Conservation (phyloP, 2,113 vertebrate species). For the Vidua macroura region DNA sequence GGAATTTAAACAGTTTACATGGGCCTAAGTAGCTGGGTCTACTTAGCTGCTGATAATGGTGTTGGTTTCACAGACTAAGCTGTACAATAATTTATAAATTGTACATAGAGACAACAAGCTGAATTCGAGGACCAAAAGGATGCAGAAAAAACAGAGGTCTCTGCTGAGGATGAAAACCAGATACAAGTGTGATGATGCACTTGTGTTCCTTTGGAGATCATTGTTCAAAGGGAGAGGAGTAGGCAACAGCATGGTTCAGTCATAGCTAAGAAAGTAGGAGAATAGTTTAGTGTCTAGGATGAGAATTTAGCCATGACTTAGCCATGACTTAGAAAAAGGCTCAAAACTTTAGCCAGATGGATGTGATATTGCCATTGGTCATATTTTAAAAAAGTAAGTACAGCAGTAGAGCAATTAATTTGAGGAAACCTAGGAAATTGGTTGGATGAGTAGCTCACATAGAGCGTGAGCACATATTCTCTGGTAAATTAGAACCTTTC, state of each 20-base stretch:
- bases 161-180: not conserved
- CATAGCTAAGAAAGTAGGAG: not conserved
- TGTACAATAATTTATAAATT: not conserved
- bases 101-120: not conserved
- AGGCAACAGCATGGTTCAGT: not conserved
- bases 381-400: not conserved
- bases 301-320: not conserved
- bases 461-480: not conserved
- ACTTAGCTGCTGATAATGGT: not conserved
- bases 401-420: not conserved
- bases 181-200: not conserved
- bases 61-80: not conserved
- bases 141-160: not conserved
- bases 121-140: not conserved
- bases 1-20: not conserved
- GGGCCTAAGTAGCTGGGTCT: not conserved
- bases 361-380: not conserved
- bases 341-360: not conserved
- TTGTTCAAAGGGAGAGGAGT: not conserved
- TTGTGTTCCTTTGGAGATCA: not conserved
- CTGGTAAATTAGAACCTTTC: not conserved
- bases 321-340: not conserved
- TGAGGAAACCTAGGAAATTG: not conserved
- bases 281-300: not conserved
- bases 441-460: not conserved